Evolutionary conservation across 2,797 vertebrate species (phyloP), one percentile per base, ranked within the genome.

Genomic region (Ptychadena robeensis): DNA sequence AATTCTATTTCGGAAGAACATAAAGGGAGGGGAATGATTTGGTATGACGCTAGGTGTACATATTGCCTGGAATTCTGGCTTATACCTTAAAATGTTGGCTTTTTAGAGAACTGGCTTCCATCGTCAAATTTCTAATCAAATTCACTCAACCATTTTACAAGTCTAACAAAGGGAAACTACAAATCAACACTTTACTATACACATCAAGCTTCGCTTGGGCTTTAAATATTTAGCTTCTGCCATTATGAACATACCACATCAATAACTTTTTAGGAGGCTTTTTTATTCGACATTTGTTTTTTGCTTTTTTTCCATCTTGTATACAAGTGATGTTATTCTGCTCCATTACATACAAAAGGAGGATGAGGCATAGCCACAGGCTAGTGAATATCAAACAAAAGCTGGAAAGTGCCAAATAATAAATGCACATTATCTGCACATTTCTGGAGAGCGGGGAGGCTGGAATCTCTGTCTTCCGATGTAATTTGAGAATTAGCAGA

Each of bases 391-490:
- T 71, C 87, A 82, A 87, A 90, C 87, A 88, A 92, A 93, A 90
- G 89, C 89, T 73, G 86, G 87, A 91, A 90, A 87, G 79, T 88
- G 88, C 88, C 91, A 89, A 90, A 93, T 91, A 91, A 88, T 89
- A 93, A 94, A 94, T 90, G 87, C 91, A 92, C 90, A 91, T 71
- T 80, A 79, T 79, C 93, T 93, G 91, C 88, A 71, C 28, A 88
- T 94, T 94, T 93, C 92, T 89, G 92, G 85, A 93, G 90, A 89
- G 90, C 91, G 88, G 89, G 61, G 57, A 75, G 37, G 2, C 2
- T 69, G 69, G 72, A 69, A 68, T 73, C 18, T 48, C 28, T 2
- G 59, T 68, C 37, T 35, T 82, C 64, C 65, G 32, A 53, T 31
- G 66, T 71, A 63, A 72, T 65, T 71, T 44, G 22, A 72, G 22